A percentile compares a stretch with the other conserved stretches of the same genome.
These are phyloP conservation scores for Dicrostonyx torquatus DNA, from an alignment of 2,797 vertebrate species.

Conservation along the genomic window DNA sequence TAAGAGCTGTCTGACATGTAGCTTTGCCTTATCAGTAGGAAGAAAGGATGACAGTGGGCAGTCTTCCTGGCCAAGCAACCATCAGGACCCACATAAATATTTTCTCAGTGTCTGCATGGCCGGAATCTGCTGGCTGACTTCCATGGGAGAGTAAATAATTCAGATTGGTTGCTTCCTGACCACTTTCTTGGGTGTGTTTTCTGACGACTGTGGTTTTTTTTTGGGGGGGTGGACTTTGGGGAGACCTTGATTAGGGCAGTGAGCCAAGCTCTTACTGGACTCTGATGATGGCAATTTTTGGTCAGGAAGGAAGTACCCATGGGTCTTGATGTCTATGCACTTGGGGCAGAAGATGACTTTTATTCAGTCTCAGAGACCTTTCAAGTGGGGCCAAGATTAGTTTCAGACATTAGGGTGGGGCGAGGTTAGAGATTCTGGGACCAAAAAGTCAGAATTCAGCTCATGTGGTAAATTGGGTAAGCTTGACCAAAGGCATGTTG, in stretches of 20 bases:
- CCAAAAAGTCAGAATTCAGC: slow-evolving; percentile 68
- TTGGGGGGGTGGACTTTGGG: slow-evolving; percentile 25
- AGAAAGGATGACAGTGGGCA: slow-evolving; percentile 88
- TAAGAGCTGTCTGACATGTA: slow-evolving; percentile 85
- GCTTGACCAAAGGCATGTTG: slow-evolving; percentile 40
- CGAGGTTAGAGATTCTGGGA: slow-evolving; percentile 71
- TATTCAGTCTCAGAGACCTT: slow-evolving; percentile 77
- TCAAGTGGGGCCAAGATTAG: slow-evolving; percentile 85
- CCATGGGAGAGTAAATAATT: slow-evolving; percentile 87
- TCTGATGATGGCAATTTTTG: slow-evolving; percentile 82
- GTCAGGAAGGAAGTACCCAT: slow-evolving; percentile 81
- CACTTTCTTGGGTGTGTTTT: slow-evolving; percentile 77
- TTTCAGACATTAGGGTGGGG: slow-evolving; percentile 76
- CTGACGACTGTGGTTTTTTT: slow-evolving; percentile 57
- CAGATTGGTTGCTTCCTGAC: slow-evolving; percentile 76
- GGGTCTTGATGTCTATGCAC: slow-evolving; percentile 77
- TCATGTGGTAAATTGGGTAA: slow-evolving; percentile 48
- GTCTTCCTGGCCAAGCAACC: slow-evolving; percentile 85
- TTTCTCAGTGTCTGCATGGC: slow-evolving; percentile 87
- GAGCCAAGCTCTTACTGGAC: slow-evolving; percentile 76
- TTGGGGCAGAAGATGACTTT: slow-evolving; percentile 83
- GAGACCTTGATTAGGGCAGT: slow-evolving; percentile 71
- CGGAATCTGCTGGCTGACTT: slow-evolving; percentile 85
- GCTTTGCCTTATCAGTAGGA: slow-evolving; percentile 86
- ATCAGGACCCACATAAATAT: slow-evolving; percentile 89